phyloP scores from a whole-genome alignment of 1,140 invertebrate species.

The Drosophila truncata region DNA sequence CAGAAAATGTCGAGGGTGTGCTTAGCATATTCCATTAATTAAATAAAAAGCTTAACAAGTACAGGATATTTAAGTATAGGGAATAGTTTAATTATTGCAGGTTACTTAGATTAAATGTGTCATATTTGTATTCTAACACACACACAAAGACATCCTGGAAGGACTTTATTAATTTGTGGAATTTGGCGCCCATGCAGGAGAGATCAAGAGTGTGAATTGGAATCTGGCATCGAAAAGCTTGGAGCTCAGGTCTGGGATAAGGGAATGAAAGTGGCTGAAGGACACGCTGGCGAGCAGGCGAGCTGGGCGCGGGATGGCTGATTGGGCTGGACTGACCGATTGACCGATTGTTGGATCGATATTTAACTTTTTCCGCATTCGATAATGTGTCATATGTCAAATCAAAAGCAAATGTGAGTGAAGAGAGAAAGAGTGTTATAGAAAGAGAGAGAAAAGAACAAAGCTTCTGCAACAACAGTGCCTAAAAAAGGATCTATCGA shows the following conservation, averaged over 20 bases:
- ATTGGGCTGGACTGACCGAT: constrained; percentile 53
- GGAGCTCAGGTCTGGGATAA: constrained; percentile 1
- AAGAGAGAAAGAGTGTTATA: constrained; percentile 13
- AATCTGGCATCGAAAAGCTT: background rate
- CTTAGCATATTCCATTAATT: constrained; percentile 49
- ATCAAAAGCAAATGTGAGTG: constrained; percentile 34
- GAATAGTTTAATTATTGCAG: constrained; percentile 20
- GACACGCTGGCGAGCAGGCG: constrained; percentile 59
- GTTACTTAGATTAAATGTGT: constrained; percentile 9
- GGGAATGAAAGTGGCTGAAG: constrained; percentile 18
- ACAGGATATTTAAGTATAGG: constrained; percentile 48
- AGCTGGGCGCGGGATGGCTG: constrained; percentile 84
- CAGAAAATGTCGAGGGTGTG: constrained; percentile 51
- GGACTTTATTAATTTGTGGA: constrained; percentile 6
- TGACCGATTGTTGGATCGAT: constrained; percentile 26
- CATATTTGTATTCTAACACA: constrained; percentile 27
- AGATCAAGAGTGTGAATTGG: constrained; percentile 11
- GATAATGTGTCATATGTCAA: constrained; percentile 26
- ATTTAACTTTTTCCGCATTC: constrained; percentile 36
- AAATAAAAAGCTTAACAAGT: constrained; percentile 36
- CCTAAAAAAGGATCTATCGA: constrained; percentile 24
- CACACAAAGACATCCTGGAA: constrained; percentile 34
- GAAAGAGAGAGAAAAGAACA: constrained; percentile 29
- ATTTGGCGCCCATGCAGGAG: constrained; percentile 20
- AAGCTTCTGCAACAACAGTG: constrained; percentile 45